Evolutionary conservation across 1,140 invertebrate species (phyloP).

Genomic region (Sipha flava): DNA sequence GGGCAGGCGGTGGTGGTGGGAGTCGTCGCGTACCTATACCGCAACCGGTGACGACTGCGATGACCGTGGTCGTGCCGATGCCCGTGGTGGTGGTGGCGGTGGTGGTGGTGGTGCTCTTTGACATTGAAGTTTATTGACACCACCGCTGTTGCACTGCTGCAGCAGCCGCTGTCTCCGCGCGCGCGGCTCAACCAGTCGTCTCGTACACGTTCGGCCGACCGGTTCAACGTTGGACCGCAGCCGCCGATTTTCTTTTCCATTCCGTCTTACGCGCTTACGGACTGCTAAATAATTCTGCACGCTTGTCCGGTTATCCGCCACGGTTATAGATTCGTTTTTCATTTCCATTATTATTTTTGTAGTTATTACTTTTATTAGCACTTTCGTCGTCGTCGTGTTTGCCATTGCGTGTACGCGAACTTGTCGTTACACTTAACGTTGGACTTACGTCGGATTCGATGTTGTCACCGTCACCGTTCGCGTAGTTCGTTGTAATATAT

Average conservation of each 20-base stretch:
- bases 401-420: no score
- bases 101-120: conserved; percentile 15
- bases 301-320: no score
- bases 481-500: background rate
- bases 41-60: background rate
- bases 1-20: background rate
- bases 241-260: background rate
- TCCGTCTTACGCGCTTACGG: no score
- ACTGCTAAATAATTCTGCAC: no score
- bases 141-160: background rate
- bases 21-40: background rate
- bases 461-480: background rate
- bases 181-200: background rate
- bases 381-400: no score
- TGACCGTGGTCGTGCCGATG: background rate
- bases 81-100: background rate
- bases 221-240: background rate
- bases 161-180: background rate
- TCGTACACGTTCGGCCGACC: background rate
- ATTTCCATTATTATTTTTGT: no score
- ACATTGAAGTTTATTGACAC: conserved; percentile 33
- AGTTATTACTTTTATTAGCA: no score
- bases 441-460: no score
- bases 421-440: no score
- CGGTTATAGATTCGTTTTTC: no score